phyloP scores from a whole-genome alignment of 2,888 invertebrate genomes.

The Cotesia congregata region DNA sequence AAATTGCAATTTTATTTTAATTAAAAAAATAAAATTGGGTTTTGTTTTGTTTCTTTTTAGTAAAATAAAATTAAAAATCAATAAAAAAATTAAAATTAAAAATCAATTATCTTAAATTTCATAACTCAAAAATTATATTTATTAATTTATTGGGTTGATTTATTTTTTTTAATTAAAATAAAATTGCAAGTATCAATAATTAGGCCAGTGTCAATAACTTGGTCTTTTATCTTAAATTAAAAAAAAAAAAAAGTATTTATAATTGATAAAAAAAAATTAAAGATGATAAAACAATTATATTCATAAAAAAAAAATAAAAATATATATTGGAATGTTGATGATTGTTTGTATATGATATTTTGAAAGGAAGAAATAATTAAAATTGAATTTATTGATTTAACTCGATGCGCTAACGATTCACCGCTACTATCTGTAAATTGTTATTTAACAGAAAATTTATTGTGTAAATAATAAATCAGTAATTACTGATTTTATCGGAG shows the following conservation, averaged over 20 bases:
- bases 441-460: conserved; percentile 49
- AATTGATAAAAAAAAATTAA: conserved; percentile 26
- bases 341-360: conserved; percentile 31
- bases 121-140: too few relatives aligned
- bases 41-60: too few relatives aligned
- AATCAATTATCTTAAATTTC: too few relatives aligned
- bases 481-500: neutral
- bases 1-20: too few relatives aligned
- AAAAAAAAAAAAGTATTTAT: conserved; percentile 19
- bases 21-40: too few relatives aligned
- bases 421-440: conserved; percentile 43
- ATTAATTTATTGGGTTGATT: too few relatives aligned
- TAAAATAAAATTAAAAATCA: too few relatives aligned
- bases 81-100: too few relatives aligned
- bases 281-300: conserved; percentile 27
- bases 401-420: conserved; percentile 8
- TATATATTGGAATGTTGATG: conserved; percentile 32
- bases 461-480: conserved; percentile 47
- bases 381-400: conserved; percentile 47
- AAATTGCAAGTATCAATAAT: too few relatives aligned
- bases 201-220: too few relatives aligned
- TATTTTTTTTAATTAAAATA: too few relatives aligned
- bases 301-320: conserved; percentile 20
- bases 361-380: conserved; percentile 19
- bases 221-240: too few relatives aligned